Evolutionary conservation across 2,888 invertebrate species (phyloP).

Genomic region (Eudemis profundana): DNA sequence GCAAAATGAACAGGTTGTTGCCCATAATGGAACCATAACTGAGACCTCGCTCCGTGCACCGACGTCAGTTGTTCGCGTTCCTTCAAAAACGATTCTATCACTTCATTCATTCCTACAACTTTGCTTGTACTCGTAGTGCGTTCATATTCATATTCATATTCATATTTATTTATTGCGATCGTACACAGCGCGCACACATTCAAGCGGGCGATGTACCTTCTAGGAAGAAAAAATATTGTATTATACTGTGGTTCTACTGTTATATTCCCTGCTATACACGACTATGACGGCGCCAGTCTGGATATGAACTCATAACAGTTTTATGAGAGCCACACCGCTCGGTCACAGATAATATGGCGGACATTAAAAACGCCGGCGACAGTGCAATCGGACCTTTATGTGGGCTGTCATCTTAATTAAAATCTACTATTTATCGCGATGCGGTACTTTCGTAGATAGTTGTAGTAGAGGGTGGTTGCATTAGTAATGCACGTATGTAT

Average conservation of each 20-base stretch:
- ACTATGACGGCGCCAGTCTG: constrained; percentile 59
- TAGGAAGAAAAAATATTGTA: no score
- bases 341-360: constrained; percentile 68
- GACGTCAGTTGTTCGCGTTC: no score
- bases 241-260: constrained; percentile 6
- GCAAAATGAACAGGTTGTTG: no score
- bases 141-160: no score
- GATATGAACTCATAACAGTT: constrained; percentile 82
- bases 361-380: constrained; percentile 74
- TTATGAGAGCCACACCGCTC: constrained; percentile 67
- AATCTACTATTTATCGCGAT: constrained; percentile 65
- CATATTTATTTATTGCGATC: no score
- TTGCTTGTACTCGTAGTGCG: no score
- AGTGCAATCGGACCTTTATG: constrained; percentile 72
- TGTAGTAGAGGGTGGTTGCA: not conserved
- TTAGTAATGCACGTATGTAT: not conserved
- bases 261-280: constrained; percentile 39
- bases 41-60: no score
- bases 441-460: constrained; percentile 31
- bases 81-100: no score
- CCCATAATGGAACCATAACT: no score
- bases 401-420: constrained; percentile 74
- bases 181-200: no score
- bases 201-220: no score
- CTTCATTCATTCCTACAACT: no score